These are phyloP conservation scores for Ips nitidus DNA, from an alignment of 1,140 invertebrate species.

Conservation along the genomic window DNA sequence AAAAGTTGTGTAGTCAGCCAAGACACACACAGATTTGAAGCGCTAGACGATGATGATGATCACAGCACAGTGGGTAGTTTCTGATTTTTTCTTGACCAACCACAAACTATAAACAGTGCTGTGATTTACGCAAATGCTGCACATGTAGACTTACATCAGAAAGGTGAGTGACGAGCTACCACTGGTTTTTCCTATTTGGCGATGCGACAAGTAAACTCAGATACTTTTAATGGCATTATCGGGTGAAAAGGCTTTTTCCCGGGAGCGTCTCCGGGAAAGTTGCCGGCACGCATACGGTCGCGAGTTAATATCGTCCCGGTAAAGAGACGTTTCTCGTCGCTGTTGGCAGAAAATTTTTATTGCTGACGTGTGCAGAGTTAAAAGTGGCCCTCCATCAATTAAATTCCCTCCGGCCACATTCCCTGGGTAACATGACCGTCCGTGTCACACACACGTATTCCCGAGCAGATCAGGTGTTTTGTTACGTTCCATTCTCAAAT, in stretches of 20 bases:
- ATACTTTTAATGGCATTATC: constrained; percentile 31
- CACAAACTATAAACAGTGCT: no score
- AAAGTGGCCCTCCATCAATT: not conserved
- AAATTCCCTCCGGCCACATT: not conserved
- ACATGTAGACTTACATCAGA: no score
- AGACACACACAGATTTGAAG: no score
- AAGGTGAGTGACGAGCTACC: no score
- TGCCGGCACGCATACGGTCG: constrained; percentile 17
- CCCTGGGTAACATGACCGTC: not conserved
- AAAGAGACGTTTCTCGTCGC: constrained; percentile 25
- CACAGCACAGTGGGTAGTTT: no score
- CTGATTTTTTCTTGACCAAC: no score
- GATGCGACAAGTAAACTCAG: constrained; percentile 25
- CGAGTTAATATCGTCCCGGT: constrained; percentile 22
- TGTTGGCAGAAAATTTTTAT: constrained; percentile 19
- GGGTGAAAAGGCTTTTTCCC: constrained; percentile 17
- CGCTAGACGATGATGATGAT: no score
- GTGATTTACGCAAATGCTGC: no score
- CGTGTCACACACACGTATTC: no score
- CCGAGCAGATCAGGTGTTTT: not conserved
- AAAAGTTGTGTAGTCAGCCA: no score
- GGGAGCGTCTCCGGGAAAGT: constrained; percentile 2
- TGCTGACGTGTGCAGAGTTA: constrained; percentile 9
- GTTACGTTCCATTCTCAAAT: not conserved
- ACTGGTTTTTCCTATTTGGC: no score